These are phyloP conservation scores for Suricata suricatta DNA, from an alignment of 2,113 vertebrate species.

Conservation along the genomic window DNA sequence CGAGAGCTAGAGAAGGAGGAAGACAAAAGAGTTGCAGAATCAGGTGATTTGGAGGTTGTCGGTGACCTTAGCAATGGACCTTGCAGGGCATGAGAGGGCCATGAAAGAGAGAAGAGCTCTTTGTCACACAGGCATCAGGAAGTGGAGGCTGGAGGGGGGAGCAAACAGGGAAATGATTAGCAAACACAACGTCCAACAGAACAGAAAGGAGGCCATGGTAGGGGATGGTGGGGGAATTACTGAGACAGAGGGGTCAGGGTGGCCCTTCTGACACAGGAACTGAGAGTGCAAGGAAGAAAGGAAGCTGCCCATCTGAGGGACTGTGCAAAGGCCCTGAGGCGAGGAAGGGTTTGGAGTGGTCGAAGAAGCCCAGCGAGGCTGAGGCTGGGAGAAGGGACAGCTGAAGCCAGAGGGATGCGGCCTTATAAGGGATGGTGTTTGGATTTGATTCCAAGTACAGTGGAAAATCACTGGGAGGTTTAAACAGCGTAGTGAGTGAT, in stretches of 20 bases:
- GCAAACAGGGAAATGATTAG: not conserved
- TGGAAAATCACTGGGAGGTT: slow-evolving; percentile 66
- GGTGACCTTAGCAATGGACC: not conserved
- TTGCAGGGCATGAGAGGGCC: not conserved
- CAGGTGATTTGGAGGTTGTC: not conserved
- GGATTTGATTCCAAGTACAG: slow-evolving; percentile 32
- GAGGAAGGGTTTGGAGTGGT: not conserved
- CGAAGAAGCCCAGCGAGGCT: not conserved
- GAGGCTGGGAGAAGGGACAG: not conserved
- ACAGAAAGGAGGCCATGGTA: not conserved
- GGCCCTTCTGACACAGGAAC: not conserved
- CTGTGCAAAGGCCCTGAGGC: slow-evolving; percentile 53
- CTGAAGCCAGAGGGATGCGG: slow-evolving; percentile 39
- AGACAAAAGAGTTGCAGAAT: not conserved
- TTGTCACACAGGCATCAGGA: not conserved
- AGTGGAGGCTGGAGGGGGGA: fast-evolving
- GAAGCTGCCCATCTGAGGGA: not conserved
- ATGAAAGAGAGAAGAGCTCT: not conserved
- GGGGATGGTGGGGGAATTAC: too few species aligned
- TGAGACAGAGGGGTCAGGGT: not conserved
- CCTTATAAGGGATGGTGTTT: slow-evolving; percentile 70
- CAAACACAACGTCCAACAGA: not conserved
- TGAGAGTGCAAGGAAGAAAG: not conserved
- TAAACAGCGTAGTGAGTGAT: slow-evolving; percentile 17
- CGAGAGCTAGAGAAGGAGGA: not conserved